These are phyloP conservation scores for Chymomyza amoena DNA, from an alignment of 2,888 invertebrate genomes.

Conservation along the genomic window DNA sequence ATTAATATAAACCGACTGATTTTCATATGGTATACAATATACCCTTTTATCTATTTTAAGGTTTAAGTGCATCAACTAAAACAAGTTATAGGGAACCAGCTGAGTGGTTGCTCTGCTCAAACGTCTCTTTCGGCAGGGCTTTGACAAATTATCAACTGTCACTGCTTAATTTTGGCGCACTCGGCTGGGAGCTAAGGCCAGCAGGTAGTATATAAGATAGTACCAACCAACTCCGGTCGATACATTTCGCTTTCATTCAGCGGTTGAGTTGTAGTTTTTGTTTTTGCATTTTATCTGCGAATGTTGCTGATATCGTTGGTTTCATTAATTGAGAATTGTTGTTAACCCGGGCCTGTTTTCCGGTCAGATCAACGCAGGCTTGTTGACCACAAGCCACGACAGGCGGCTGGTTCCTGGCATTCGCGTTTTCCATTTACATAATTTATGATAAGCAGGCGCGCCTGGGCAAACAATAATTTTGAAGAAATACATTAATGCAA, in stretches of 20 bases:
- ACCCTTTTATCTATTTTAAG: slow-evolving; percentile 23
- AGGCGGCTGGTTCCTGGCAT: slow-evolving; percentile 22
- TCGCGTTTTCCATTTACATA: slow-evolving; percentile 76
- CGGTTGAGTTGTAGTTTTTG: slow-evolving; percentile 33
- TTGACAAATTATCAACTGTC: slow-evolving; percentile 78
- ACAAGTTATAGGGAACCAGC: background rate
- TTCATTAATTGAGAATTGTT: slow-evolving; percentile 78
- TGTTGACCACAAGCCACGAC: background rate
- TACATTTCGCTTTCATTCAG: slow-evolving; percentile 51
- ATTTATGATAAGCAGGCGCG: slow-evolving; percentile 78
- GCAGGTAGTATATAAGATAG: slow-evolving; percentile 34
- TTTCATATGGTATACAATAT: background rate
- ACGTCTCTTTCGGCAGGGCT: slow-evolving; percentile 26
- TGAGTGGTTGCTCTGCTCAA: background rate
- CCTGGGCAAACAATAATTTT: slow-evolving; percentile 77
- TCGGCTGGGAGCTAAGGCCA: slow-evolving; percentile 32
- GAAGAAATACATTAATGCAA: slow-evolving; percentile 76
- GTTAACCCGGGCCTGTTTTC: slow-evolving; percentile 73
- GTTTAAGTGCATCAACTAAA: slow-evolving; percentile 28
- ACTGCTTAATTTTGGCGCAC: slow-evolving; percentile 72
- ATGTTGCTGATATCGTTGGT: slow-evolving; percentile 67
- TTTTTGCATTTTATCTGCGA: slow-evolving; percentile 58
- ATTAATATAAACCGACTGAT: too few species aligned
- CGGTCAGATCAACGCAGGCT: slow-evolving; percentile 27
- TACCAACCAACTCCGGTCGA: background rate